A percentile compares a stretch with the other conserved stretches of the same genome.
phyloP scores from a whole-genome alignment of 2,797 vertebrate species.

The Anguilla marmorata region DNA sequence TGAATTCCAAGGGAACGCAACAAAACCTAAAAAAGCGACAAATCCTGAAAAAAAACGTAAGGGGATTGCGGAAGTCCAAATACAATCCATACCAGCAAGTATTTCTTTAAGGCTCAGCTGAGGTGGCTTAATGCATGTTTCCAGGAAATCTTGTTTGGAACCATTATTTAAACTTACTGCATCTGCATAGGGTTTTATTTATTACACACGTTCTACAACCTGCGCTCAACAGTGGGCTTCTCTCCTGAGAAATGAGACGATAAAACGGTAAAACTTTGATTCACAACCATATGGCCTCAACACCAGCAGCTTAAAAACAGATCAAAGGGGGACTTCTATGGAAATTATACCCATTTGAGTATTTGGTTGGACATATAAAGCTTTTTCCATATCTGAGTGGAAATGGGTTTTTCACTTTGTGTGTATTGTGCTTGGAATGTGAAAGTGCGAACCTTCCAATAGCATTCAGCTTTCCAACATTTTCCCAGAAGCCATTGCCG shows the following conservation, averaged over 20 bases:
- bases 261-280: neutral
- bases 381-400: neutral
- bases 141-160: neutral
- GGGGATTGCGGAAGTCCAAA: conserved; percentile 5
- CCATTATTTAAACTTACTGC: neutral
- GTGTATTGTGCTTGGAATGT: neutral
- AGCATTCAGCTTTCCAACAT: neutral
- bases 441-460: neutral
- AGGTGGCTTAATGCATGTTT: neutral
- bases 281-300: neutral
- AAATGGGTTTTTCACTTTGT: neutral
- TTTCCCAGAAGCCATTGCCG: neutral
- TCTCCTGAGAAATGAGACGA: neutral
- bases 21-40: neutral
- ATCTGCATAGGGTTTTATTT: neutral
- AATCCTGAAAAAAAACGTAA: neutral
- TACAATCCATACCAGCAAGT: neutral
- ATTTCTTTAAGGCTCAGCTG: neutral
- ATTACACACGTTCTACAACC: neutral
- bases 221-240: neutral
- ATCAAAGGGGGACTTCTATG: neutral
- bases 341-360: neutral
- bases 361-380: neutral
- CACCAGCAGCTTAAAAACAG: neutral
- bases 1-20: neutral